phyloP scores from a whole-genome alignment of 2,797 vertebrate genomes.

The Nyctalus aviator region DNA sequence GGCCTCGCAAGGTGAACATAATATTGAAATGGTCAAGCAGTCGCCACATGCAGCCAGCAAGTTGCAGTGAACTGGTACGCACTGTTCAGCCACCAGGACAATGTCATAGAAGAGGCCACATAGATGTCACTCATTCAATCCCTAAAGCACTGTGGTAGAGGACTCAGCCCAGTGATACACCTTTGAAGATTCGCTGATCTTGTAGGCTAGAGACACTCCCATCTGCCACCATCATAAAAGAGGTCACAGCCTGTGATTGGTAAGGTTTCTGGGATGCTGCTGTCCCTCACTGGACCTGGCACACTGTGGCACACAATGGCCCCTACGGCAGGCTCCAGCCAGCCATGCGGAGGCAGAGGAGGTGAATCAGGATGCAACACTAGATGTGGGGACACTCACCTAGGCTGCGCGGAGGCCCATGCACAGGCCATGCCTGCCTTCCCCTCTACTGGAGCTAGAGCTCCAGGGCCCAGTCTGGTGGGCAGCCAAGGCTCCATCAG shows the following conservation, averaged over 20 bases:
- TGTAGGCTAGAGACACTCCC: background rate
- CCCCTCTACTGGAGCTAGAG: background rate
- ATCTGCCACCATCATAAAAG: background rate
- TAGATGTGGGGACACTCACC: background rate
- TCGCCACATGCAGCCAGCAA: constrained; percentile 94
- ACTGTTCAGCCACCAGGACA: constrained; percentile 92
- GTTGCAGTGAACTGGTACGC: constrained; percentile 93
- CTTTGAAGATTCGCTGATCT: constrained; percentile 81
- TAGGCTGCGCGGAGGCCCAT: background rate
- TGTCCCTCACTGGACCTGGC: too few species aligned
- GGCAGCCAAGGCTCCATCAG: too few species aligned
- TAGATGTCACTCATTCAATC: constrained; percentile 93
- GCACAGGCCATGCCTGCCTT: background rate
- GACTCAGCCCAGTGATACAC: constrained; percentile 92
- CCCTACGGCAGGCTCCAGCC: background rate
- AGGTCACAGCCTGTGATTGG: background rate
- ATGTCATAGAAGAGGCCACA: constrained; percentile 94
- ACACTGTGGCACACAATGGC: background rate
- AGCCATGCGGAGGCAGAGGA: background rate
- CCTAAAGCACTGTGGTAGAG: constrained; percentile 89
- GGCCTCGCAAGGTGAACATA: constrained; percentile 97
- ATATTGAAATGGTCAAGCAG: constrained; percentile 92
- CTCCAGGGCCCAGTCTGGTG: too few species aligned
- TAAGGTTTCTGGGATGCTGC: background rate
- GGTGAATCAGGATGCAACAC: background rate